Evolutionary conservation across 2,797 vertebrate species (phyloP).

Genomic region (Enteromius fasciolatus): DNA sequence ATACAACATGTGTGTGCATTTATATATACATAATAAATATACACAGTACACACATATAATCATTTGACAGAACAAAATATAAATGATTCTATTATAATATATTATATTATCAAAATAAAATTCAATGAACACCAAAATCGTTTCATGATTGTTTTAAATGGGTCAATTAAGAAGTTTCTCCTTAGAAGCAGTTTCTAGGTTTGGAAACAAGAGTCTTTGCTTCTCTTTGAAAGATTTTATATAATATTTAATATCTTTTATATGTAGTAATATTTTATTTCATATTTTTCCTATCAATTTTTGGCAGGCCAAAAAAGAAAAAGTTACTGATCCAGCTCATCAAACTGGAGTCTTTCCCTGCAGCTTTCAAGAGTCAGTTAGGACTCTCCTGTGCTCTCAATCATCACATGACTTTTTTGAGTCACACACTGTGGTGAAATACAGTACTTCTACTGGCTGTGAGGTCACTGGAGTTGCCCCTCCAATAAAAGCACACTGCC

Average conservation of each 20-base stretch:
- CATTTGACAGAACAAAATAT: no score
- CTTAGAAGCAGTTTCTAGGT: background rate
- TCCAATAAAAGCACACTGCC: conserved; percentile 23
- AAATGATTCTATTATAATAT: no score
- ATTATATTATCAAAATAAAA: no score
- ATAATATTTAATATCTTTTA: no score
- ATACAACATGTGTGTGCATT: no score
- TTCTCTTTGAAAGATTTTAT: conserved; percentile 5
- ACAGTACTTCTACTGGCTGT: conserved; percentile 11
- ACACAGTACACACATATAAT: no score
- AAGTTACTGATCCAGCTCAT: conserved; percentile 10
- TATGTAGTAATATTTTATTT: background rate
- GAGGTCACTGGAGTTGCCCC: background rate
- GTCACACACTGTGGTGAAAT: conserved; percentile 2
- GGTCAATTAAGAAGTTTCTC: background rate
- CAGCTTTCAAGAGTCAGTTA: background rate
- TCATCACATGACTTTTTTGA: conserved; percentile 11
- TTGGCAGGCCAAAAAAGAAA: background rate
- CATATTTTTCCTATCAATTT: background rate
- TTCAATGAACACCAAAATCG: no score
- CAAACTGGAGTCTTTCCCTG: background rate
- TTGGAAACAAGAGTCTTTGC: background rate
- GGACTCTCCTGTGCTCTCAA: background rate
- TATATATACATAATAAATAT: no score
- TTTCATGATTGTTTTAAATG: background rate